Percentiles rank a stretch among this genome's conserved stretches.
These are phyloP conservation scores for Acrocyrtus sp. DNA, from an alignment of 2,888 invertebrate species.

Conservation along the genomic window DNA sequence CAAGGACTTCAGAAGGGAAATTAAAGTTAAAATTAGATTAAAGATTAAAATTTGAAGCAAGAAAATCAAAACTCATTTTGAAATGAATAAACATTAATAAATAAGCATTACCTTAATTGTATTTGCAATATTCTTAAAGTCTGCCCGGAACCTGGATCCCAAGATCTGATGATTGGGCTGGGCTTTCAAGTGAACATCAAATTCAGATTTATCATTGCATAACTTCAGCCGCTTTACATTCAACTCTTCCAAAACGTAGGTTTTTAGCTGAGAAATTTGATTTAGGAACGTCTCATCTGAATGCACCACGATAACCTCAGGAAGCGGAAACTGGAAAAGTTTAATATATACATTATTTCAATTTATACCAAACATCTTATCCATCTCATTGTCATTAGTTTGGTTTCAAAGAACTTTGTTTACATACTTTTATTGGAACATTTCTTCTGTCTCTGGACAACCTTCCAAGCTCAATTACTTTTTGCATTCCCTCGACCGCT, in stretches of 20 bases:
- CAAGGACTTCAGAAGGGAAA: constrained; percentile 68
- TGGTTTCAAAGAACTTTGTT: constrained; percentile 3
- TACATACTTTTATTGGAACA: constrained; percentile 86
- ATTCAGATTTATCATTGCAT: constrained; percentile 90
- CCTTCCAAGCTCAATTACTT: constrained; percentile 92
- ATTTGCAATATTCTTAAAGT: constrained; percentile 86
- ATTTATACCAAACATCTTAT: too few species aligned
- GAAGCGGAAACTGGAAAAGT: constrained; percentile 83
- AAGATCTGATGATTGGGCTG: constrained; percentile 95
- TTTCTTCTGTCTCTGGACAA: constrained; percentile 93
- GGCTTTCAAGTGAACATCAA: constrained; percentile 89
- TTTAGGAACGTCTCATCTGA: constrained; percentile 80
- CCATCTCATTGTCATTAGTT: constrained; percentile 1
- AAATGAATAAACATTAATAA: constrained; percentile 13
- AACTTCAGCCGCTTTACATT: constrained; percentile 88
- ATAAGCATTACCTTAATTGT: constrained; percentile 76
- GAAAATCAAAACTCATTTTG: constrained; percentile 3
- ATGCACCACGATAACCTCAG: constrained; percentile 95
- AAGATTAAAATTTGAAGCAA: neutral
- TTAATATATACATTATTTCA: too few species aligned
- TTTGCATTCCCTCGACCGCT: constrained; percentile 92
- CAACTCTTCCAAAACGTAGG: constrained; percentile 91
- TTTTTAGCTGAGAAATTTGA: constrained; percentile 81
- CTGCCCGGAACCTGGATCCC: constrained; percentile 87
- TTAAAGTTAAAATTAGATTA: neutral